Conservation (phyloP, 1,140 invertebrate genomes). For the Diorhabda carinulata region DNA sequence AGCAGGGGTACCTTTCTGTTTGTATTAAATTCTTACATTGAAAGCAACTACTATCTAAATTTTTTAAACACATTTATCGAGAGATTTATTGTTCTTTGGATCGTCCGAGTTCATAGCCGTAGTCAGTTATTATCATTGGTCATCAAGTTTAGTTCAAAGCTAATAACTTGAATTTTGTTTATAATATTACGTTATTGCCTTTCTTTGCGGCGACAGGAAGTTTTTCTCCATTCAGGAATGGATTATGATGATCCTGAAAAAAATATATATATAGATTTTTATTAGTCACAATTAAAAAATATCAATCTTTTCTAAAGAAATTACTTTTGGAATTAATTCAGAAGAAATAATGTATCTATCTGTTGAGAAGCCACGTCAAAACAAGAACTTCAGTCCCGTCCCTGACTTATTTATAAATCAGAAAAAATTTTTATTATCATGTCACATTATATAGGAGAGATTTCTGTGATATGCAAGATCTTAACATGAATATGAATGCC, state of each 20-base stretch:
- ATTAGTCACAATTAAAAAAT: constrained; percentile 1
- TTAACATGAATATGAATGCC: too few species aligned
- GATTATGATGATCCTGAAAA: constrained; percentile 54
- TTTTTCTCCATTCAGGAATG: constrained; percentile 75
- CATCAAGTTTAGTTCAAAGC: background rate
- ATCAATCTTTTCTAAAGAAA: too few species aligned
- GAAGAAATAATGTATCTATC: too few species aligned
- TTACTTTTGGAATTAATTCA: too few species aligned
- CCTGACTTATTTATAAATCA: too few species aligned
- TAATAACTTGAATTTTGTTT: constrained; percentile 6
- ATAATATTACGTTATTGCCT: constrained; percentile 61
- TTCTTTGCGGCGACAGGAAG: constrained; percentile 86
- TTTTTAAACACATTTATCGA: constrained; percentile 9
- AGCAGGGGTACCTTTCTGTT: constrained; percentile 22
- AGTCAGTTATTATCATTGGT: constrained; percentile 13
- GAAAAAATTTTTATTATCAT: too few species aligned
- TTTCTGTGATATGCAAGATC: background rate
- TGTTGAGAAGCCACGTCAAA: too few species aligned
- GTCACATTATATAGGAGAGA: too few species aligned
- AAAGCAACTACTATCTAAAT: constrained; percentile 23
- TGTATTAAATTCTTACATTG: constrained; percentile 21
- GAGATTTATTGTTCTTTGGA: constrained; percentile 15
- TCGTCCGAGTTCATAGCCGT: constrained; percentile 16
- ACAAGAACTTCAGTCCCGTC: too few species aligned
- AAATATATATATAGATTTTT: constrained; percentile 1